A percentile compares a stretch with the other conserved stretches of the same genome.
Evolutionary conservation across 92 coral and sea anemone species (phyloP).

Genomic region (Epizoanthus stellaris): DNA sequence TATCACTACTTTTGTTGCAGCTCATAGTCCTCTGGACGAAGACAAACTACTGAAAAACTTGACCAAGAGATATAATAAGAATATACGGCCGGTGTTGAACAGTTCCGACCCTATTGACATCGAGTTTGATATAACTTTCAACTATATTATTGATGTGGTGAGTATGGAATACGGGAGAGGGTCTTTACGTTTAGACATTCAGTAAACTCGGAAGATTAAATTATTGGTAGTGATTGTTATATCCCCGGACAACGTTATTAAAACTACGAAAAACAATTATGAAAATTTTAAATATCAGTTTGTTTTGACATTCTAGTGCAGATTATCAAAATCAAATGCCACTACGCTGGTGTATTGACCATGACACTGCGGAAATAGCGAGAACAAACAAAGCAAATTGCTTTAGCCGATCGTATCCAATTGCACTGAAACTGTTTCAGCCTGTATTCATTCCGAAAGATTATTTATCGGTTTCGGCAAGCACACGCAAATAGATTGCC

Average conservation of each 20-base stretch:
- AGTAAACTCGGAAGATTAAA: not conserved
- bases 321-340: not conserved
- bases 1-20: slow-evolving; percentile 3
- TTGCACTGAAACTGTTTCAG: too few relatives aligned
- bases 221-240: not conserved
- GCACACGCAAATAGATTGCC: too few relatives aligned
- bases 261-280: not conserved
- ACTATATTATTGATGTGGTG: slow-evolving; percentile 88
- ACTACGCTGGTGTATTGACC: too few relatives aligned
- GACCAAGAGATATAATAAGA: slow-evolving; percentile 44
- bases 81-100: slow-evolving; percentile 71
- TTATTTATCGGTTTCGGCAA: too few relatives aligned
- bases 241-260: not conserved
- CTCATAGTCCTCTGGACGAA: slow-evolving; percentile 43
- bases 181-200: not conserved
- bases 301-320: not conserved
- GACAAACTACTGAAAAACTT: slow-evolving; percentile 44
- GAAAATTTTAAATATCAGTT: not conserved
- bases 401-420: too few relatives aligned
- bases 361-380: too few relatives aligned
- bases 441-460: too few relatives aligned
- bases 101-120: slow-evolving; percentile 55
- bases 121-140: slow-evolving; percentile 80
- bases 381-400: too few relatives aligned
- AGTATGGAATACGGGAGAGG: slow-evolving; percentile 1